Base-by-base conservation (phyloP, 1,140 invertebrate genomes). In the Mycetomoellerius zeteki region DNA sequence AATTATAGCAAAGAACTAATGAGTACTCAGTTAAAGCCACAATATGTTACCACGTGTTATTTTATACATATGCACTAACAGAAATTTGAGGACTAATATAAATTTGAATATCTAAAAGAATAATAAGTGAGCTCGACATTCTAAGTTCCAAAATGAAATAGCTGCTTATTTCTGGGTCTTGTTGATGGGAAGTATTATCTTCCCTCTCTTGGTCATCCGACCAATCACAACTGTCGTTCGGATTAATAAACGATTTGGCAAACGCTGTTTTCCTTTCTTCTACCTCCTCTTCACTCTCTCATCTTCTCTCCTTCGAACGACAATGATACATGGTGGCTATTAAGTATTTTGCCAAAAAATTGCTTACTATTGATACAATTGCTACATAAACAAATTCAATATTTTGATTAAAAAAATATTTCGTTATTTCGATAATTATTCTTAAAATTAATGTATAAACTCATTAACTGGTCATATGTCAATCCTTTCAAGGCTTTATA, bases 101-200 rank as follows among this genome's bases (percentile, higher is more conserved):
- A 12, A 47, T 27, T 47, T 37, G 12, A 73, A 27, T 10, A 12
- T 43, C 12, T 72, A 78, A 78, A 19, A 24, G 10, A 77, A 50
- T 58, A 6, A 50, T 2, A 30, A 21, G 78, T 58, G 67, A 86
- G 86, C 82, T 19, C 16, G 14, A 82, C 21, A 30, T 65, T 10
- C 24, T 37, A 84, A 71, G 73, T 84, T 85, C 69, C 64, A 91
- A 89, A 82, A 43, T 64, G 60, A 58, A 85, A 67, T 75, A 80
- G 78, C 60, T 60, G 62, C 62, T 86, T 82, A 89, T 90, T 91
- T 85, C 62, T 87, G 65, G 75, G 60, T 75, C 50, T 80, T 85
- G 60, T 60, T 33, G 56, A 88, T 78, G 85, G 91, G 90, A 72
- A 86, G 62, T 76, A 60, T 85, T 88, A 89, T 88, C 85, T 91